Percentiles rank a stretch among this genome's conserved stretches.
These are phyloP conservation scores for Euphydryas editha DNA, from an alignment of 2,888 invertebrate species.

Conservation along the genomic window DNA sequence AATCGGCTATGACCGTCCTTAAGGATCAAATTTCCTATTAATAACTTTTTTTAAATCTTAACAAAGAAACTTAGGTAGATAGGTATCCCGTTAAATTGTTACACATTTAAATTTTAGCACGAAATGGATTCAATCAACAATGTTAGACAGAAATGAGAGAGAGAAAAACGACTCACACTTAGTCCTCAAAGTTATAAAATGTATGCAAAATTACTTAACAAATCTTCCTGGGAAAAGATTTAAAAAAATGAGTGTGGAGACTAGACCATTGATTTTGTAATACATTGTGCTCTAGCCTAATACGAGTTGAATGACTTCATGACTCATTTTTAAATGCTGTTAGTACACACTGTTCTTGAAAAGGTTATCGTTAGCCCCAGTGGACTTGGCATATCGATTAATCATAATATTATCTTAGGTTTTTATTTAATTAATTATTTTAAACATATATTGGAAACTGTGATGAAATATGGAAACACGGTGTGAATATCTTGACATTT, in stretches of 20 bases:
- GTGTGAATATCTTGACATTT: slow-evolving; percentile 26
- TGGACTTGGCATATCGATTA: slow-evolving; percentile 26
- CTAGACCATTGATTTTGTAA: slow-evolving; percentile 3
- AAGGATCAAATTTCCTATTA: too few species aligned
- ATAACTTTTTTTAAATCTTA: too few species aligned
- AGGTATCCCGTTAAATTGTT: too few species aligned
- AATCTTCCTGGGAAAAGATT: neutral
- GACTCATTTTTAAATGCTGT: slow-evolving; percentile 69
- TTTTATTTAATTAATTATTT: slow-evolving; percentile 48
- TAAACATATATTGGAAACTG: slow-evolving; percentile 13
- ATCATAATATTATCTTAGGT: slow-evolving; percentile 37
- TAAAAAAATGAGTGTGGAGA: too few species aligned
- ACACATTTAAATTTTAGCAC: too few species aligned
- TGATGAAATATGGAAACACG: slow-evolving; percentile 15
- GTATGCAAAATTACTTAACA: too few species aligned
- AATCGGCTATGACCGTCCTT: too few species aligned
- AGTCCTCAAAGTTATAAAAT: too few species aligned
- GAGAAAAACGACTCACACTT: too few species aligned
- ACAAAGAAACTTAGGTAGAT: too few species aligned
- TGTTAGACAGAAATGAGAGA: too few species aligned
- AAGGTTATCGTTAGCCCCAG: slow-evolving; percentile 62
- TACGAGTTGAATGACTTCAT: slow-evolving; percentile 71
- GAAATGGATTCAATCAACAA: too few species aligned
- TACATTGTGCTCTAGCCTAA: slow-evolving; percentile 34
- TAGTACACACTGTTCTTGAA: slow-evolving; percentile 59